A percentile compares a stretch with the other conserved stretches of the same genome.
Evolutionary conservation across 2,797 vertebrate genomes (phyloP).

Genomic region (Dallia pectoralis): DNA sequence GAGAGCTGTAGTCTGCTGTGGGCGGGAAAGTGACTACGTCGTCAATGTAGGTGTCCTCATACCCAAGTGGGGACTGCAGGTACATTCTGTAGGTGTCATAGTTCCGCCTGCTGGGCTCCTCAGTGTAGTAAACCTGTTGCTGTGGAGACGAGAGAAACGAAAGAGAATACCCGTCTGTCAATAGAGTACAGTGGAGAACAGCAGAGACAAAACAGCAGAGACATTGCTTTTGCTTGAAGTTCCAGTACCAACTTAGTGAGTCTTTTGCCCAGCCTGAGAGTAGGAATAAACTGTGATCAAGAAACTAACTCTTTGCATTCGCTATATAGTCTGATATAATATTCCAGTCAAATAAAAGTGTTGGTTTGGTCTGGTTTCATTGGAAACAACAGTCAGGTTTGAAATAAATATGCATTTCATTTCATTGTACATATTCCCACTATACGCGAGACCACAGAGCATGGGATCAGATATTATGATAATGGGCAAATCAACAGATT

Average conservation of each 20-base stretch:
- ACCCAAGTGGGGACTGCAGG: conserved; percentile 90
- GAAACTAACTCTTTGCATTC: not conserved
- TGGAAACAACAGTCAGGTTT: too few species aligned
- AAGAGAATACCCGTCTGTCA: not conserved
- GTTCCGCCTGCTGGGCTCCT: conserved; percentile 85
- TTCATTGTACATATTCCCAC: too few species aligned
- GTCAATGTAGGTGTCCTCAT: conserved; percentile 89
- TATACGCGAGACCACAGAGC: too few species aligned
- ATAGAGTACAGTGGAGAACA: not conserved
- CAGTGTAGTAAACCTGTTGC: conserved; percentile 86
- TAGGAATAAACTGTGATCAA: too few species aligned
- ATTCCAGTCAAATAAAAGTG: too few species aligned
- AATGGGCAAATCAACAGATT: too few species aligned
- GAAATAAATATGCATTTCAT: too few species aligned
- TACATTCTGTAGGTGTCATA: conserved; percentile 93
- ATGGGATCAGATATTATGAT: too few species aligned
- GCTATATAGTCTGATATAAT: too few species aligned
- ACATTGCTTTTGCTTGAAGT: not conserved
- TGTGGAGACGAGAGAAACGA: conserved; percentile 50
- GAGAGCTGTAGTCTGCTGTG: conserved; percentile 82
- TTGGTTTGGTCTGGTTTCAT: too few species aligned
- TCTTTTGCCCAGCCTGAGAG: too few species aligned
- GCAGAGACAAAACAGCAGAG: too few species aligned
- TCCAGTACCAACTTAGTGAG: not conserved
- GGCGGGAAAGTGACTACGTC: conserved; percentile 88